These are phyloP conservation scores for Calonectris borealis DNA, from an alignment of 2,113 vertebrate genomes.

Conservation along the genomic window DNA sequence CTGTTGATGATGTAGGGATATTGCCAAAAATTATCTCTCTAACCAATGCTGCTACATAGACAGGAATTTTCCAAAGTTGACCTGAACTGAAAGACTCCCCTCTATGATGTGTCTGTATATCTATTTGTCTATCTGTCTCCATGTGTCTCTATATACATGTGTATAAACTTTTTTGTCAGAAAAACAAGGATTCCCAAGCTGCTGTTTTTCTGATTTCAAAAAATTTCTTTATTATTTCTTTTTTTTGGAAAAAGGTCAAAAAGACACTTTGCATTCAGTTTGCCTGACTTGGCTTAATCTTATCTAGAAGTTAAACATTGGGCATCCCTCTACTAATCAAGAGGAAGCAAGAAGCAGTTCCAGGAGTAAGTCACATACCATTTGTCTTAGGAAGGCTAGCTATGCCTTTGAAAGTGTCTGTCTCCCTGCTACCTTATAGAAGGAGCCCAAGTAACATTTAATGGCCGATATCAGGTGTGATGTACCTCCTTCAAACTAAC, in stretches of 20 bases:
- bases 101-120: background rate
- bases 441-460: background rate
- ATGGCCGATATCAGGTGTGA: background rate
- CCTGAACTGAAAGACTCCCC: background rate
- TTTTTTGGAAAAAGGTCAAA: background rate
- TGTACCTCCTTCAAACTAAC: background rate
- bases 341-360: background rate
- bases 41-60: background rate
- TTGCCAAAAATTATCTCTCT: background rate
- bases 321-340: background rate
- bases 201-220: background rate
- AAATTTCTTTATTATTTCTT: background rate
- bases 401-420: background rate
- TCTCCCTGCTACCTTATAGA: background rate
- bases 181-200: background rate
- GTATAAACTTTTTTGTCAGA: background rate
- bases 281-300: background rate
- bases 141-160: too few relatives aligned
- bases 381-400: background rate
- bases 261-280: background rate
- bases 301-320: background rate
- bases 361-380: rapidly evolving
- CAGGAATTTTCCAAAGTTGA: background rate
- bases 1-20: background rate
- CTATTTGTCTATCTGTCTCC: background rate